Evolutionary conservation across 2,797 vertebrate species (phyloP), one percentile per base, ranked within the genome.

Genomic region (Crypturellus tataupa): DNA sequence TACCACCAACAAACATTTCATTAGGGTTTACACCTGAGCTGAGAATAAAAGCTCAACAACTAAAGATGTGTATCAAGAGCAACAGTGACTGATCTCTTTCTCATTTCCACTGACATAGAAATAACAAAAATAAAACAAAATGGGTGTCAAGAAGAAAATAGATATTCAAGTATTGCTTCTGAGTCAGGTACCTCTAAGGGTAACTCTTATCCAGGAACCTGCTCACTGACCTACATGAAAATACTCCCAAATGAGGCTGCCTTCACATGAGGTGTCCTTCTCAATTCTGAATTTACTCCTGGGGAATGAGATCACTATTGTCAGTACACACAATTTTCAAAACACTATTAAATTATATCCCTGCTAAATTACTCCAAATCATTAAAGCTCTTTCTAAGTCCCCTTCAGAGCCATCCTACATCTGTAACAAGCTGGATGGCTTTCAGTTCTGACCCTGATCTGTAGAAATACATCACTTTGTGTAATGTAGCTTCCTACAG

Each of bases 271-370:
- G 17, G 5, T 80, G 44, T 81, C 47, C 55, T 89, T 89, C 44
- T 80, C 75, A 79, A 47, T 80, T 85, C 51, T 71, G 55, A 80
- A 78, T 89, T 90, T 90, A 58, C n/a, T 79, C 53, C 31, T 84
- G 12, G 63, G 63, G 65, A 88, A 85, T 65, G 56, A 79, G 55
- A 93, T 77, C 42, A 51, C 49, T 53, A 51, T 62, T 55, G 31
- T 87, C 65, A 79, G 62, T 62, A 53, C 75, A 89, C 16, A 85
- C 19, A 85, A 6, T 69, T 97, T 96, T 70, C 56, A 87, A 89
- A 89, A 92, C 3, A 5, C 29, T 14, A 91, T 96, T 89, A 95
- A 95, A 90, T 75, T 29, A 72, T 35, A 78, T 86, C 60, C 42
- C 71, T 67, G 82, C 42, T 93, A 62, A 92, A 86, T 86, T 93